Percentiles rank a stretch among this genome's conserved stretches.
Conservation (phyloP, 2,797 vertebrate species). For the Protosalanx chinensis region DNA sequence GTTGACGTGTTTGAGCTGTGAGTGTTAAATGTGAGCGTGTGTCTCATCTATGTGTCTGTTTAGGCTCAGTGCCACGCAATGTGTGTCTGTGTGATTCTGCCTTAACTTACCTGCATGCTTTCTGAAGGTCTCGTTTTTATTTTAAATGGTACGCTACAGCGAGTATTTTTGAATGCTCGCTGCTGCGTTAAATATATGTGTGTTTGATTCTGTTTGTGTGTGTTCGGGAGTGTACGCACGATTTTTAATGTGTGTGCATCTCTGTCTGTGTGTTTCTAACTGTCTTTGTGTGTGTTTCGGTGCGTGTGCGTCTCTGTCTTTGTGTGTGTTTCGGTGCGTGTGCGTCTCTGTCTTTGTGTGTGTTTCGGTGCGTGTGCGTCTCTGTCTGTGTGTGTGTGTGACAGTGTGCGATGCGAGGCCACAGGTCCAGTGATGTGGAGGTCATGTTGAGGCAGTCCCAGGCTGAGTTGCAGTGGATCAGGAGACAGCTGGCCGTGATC, state of each 20-base stretch:
- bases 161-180: background rate
- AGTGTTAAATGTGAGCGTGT: background rate
- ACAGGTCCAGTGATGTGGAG: constrained; percentile 60
- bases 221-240: too few relatives aligned
- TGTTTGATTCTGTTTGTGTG: constrained; percentile 4
- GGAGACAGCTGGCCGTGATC: constrained; percentile 74
- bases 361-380: background rate
- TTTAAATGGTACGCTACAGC: background rate
- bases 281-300: background rate
- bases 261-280: too few relatives aligned
- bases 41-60: background rate
- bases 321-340: background rate
- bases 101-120: too few relatives aligned
- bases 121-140: background rate
- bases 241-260: background rate
- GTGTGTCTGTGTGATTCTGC: background rate
- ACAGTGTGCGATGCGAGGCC: constrained; percentile 61
- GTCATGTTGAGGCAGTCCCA: constrained; percentile 73
- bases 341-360: background rate
- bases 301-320: background rate
- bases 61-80: background rate
- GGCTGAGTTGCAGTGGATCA: constrained; percentile 78
- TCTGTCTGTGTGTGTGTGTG: constrained; percentile 14
- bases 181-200: background rate
- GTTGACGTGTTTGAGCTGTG: background rate